Conservation (phyloP, 2,888 invertebrate genomes). For the Sylvicola fuscatus region DNA sequence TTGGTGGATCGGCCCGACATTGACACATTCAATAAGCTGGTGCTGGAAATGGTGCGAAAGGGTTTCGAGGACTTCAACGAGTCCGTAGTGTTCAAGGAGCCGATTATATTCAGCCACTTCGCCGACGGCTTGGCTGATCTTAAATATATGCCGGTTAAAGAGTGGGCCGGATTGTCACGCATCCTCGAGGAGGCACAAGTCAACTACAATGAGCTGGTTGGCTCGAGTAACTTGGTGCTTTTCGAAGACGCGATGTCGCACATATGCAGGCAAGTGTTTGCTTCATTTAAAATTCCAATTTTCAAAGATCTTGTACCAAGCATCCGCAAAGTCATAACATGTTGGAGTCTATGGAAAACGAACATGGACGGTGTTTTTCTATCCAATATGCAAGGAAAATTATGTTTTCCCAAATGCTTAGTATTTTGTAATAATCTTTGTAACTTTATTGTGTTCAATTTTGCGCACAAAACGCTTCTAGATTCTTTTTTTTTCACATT, state of each 20-base stretch:
- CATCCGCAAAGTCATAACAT: too few species aligned
- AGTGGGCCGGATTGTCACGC: slow-evolving; percentile 48
- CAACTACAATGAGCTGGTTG: slow-evolving; percentile 73
- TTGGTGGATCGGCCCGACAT: slow-evolving; percentile 63
- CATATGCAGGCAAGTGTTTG: slow-evolving; percentile 48
- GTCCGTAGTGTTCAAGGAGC: slow-evolving; percentile 43
- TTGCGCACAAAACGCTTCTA: too few species aligned
- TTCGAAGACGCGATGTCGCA: slow-evolving; percentile 93
- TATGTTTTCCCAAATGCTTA: too few species aligned
- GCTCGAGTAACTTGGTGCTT: slow-evolving; percentile 82
- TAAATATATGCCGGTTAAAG: slow-evolving; percentile 63
- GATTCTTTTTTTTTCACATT: too few species aligned
- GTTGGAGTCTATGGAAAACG: too few species aligned
- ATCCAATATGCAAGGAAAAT: too few species aligned
- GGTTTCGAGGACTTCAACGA: slow-evolving; percentile 55
- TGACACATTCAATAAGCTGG: slow-evolving; percentile 46
- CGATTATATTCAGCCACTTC: slow-evolving; percentile 82
- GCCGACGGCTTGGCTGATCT: slow-evolving; percentile 79
- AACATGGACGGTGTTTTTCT: too few species aligned
- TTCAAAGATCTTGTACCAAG: too few species aligned
- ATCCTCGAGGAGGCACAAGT: slow-evolving; percentile 61
- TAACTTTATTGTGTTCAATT: too few species aligned
- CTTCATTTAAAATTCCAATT: too few species aligned
- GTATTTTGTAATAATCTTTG: too few species aligned
- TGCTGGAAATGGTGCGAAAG: slow-evolving; percentile 60